Conservation (phyloP, 2,888 invertebrate genomes). For the Masnerella sp. region DNA sequence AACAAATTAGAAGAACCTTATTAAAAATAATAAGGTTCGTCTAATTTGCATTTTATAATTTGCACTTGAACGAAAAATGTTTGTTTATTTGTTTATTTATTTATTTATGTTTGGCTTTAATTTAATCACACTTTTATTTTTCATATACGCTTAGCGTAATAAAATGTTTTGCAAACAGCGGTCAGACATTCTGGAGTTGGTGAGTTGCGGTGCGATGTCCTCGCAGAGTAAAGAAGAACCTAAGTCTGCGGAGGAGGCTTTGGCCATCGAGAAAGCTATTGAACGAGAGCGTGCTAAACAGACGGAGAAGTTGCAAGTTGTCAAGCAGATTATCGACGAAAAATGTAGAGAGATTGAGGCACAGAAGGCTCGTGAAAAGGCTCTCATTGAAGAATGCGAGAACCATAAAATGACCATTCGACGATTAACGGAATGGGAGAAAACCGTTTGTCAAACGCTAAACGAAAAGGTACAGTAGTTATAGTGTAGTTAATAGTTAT, state of each 20-base stretch:
- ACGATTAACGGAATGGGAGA: conserved; percentile 83
- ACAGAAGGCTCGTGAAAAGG: conserved; percentile 78
- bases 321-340: conserved; percentile 77
- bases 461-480: conserved; percentile 76
- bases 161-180: conserved; percentile 72
- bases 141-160: conserved; percentile 30
- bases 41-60: too few relatives aligned
- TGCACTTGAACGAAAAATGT: too few relatives aligned
- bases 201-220: conserved; percentile 83
- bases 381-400: conserved; percentile 82
- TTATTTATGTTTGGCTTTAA: conserved; percentile 13
- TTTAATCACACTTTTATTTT: conserved; percentile 15
- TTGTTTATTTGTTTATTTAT: too few relatives aligned
- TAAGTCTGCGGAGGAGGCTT: conserved; percentile 80
- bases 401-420: conserved; percentile 85
- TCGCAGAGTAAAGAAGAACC: conserved; percentile 84
- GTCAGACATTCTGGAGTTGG: conserved; percentile 82
- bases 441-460: conserved; percentile 79
- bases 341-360: conserved; percentile 76
- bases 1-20: too few relatives aligned
- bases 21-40: too few relatives aligned
- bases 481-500: too few relatives aligned
- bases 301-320: conserved; percentile 77
- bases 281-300: conserved; percentile 79
- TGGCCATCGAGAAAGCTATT: conserved; percentile 79